Evolutionary conservation across 2,113 vertebrate genomes (phyloP).

Genomic region (Ornithorhynchus anatinus): DNA sequence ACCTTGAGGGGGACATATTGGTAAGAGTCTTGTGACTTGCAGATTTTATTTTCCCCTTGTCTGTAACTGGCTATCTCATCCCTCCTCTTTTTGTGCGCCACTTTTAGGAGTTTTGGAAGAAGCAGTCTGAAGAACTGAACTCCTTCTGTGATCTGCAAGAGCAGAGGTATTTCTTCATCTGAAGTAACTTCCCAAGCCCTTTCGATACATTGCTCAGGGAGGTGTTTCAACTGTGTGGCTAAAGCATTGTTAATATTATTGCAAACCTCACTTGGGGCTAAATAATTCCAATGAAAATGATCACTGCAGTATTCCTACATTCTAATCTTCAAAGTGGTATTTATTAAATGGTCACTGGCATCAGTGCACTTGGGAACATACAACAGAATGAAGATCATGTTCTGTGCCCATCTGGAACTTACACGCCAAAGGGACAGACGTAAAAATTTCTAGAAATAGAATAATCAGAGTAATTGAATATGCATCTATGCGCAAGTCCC

Average conservation of each 20-base stretch:
- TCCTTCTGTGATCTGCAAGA: constrained; percentile 76
- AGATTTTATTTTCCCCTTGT: accelerated
- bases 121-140: constrained; percentile 68
- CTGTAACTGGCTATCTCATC: accelerated
- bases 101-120: constrained; percentile 80
- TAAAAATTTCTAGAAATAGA: no score
- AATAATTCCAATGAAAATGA: not conserved
- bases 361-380: no score
- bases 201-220: not conserved
- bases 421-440: no score
- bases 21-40: constrained; percentile 69
- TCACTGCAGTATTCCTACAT: no score
- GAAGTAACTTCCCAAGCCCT: not conserved
- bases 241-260: not conserved
- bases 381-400: no score
- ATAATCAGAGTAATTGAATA: no score
- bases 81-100: not conserved
- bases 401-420: no score
- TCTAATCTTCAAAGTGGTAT: no score
- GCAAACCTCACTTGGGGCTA: not conserved
- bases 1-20: constrained; percentile 73
- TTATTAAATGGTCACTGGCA: no score
- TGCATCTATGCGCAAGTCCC: no score
- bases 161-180: constrained; percentile 71
- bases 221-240: not conserved